Evolutionary conservation across 1,140 invertebrate species (phyloP).

Genomic region (Euwallacea similis): DNA sequence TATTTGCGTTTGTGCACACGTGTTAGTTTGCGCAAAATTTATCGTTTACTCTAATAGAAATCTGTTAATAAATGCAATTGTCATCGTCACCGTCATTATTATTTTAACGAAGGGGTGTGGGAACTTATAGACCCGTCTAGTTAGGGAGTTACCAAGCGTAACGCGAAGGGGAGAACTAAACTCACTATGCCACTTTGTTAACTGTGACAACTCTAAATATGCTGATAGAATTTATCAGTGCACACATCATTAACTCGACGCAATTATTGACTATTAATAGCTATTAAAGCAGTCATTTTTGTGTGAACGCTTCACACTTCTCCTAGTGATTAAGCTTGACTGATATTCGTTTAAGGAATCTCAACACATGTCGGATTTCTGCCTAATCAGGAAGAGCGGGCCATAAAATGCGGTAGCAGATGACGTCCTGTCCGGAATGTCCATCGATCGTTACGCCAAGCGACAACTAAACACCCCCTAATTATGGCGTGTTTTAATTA

Average conservation of each 20-base stretch:
- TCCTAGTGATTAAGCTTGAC: neutral
- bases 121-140: constrained; percentile 11
- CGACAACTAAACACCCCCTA: constrained; percentile 2
- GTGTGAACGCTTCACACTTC: constrained; percentile 33
- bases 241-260: constrained; percentile 39
- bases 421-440: constrained; percentile 35
- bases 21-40: too few relatives aligned
- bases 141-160: constrained; percentile 14
- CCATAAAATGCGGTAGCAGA: neutral
- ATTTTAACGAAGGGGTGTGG: constrained; percentile 6
- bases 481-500: constrained; percentile 50
- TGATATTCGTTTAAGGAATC: neutral
- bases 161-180: constrained; percentile 17
- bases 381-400: constrained; percentile 2
- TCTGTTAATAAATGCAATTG: neutral
- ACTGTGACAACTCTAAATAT: constrained; percentile 37
- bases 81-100: neutral
- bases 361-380: neutral
- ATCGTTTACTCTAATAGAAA: too few relatives aligned
- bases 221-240: constrained; percentile 44
- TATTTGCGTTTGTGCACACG: neutral
- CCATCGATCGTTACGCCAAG: constrained; percentile 33
- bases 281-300: constrained; percentile 42
- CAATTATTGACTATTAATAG: constrained; percentile 38
- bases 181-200: constrained; percentile 15